Evolutionary conservation across 2,888 invertebrate genomes (phyloP), one percentile per base, ranked within the genome.

Genomic region (Tinea pellionella): DNA sequence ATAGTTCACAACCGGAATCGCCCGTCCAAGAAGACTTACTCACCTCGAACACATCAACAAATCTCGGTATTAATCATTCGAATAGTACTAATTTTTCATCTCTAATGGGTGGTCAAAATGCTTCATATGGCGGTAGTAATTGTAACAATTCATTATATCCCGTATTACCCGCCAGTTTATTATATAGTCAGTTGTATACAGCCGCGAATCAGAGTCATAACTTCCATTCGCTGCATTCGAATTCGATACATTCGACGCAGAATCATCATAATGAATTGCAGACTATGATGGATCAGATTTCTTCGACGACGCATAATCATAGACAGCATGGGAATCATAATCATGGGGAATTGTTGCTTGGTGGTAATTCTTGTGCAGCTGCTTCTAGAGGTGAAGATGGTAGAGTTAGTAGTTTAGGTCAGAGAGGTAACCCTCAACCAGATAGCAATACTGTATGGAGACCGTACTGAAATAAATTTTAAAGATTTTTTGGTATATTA

Each of bases 171-270:
- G 93, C 93, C 0, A 95, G 95, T 68, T 82, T 95, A 64, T 84
- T 96, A 2, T 96, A 95, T 78, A 95, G 95, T 7, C 95, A 95
- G 72, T 78, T 95, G 16, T 95, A 95, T 68, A 93, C 94, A 2
- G 93, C 93, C 0, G 93, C 93, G 47, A 93, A 93, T 70, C 93
- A 93, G 71, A 89, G 90, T 16, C 93, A 93, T 67, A 91, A 92
- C 68, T 92, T 93, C 70, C 92, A 92, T 70, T 89, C 90, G 2
- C 81, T 92, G 57, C 92, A 92, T 72, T 89, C 91, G 11, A 88
- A 91, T 65, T 89, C 91, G 11, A 88, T 91, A 62, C 91, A 91
- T 66, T 88, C 90, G 37, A 89, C 90, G 41, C 90, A 90, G 62
- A 90, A 89, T 65, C 90, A 90, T 62, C 90, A 93, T 64, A 92